Base-by-base conservation (phyloP, 2,888 invertebrate species). In the Rotaria magnacalcarata region DNA sequence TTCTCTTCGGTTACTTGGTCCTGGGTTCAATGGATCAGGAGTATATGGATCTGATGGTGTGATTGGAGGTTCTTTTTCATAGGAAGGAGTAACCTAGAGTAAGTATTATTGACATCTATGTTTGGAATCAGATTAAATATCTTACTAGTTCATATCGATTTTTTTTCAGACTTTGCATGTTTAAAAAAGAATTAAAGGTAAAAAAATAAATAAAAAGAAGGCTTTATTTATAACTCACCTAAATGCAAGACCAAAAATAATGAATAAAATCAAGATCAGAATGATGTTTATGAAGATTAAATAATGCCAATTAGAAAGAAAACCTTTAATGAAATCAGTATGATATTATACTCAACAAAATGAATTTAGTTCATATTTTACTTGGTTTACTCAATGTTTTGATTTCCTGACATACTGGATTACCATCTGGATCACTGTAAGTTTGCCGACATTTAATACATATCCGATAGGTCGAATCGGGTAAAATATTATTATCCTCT, bases 11-110 rank as follows among this genome's bases (percentile, higher is more conserved):
- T 1, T 5, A 54, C 4, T 54, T 21, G 21, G 4, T 21, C 0
- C 0, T 6, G 19, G 8, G 24, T 34, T 16, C 27, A 5, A 0
- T 11, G 0, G 2, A 34, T 6, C 34, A 1, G 10, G 5, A 6
- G 0, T 6, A 34, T 34, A 34, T 2, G 34, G 2, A 34, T 34
- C 2, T 34, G 2, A 34, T n/a, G n/a, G n/a, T n/a, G n/a, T n/a
- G n/a, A n/a, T n/a, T n/a, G n/a, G n/a, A n/a, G n/a, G n/a, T n/a
- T n/a, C n/a, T n/a, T n/a, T n/a, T n/a, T n/a, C n/a, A n/a, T n/a
- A n/a, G n/a, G n/a, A n/a, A n/a, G n/a, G 6, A 54, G 2, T 19
- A 54, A 54, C 21, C 54, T 54, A 21, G 19, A 54, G 21, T 21
- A 54, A 3, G 5, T 21, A 54, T 54, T 54, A 54, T 54, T 21